Evolutionary conservation across 2,888 invertebrate genomes (phyloP), one percentile per base, ranked within the genome.

Genomic region (Exocentrus adspersus): DNA sequence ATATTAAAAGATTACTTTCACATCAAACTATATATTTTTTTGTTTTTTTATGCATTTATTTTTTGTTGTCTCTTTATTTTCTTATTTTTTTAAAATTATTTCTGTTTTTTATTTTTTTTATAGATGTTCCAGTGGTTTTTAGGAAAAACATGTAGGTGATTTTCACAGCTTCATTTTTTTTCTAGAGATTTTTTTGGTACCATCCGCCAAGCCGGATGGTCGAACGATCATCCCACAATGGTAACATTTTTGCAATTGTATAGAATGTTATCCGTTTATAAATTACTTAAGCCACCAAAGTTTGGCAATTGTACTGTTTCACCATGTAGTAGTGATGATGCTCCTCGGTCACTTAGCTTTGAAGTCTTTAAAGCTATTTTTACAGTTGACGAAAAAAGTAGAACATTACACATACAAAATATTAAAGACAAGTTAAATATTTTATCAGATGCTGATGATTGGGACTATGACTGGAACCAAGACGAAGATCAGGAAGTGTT

Each of bases 291-390:
- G n/a, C 41, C 41, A n/a, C 41, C 41, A n/a, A 41, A 41, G n/a
- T 41, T n/a, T 41, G 41, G 41, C 3, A 41, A 41, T n/a, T 41
- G 41, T 41, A 41, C 41, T 41, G 41, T 41, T 41, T 41, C n/a
- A n/a, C 10, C 10, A 9, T 6, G n/a, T 10, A 41, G 3, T 4
- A 3, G 3, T 12, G 41, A 41, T 2, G 14, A 10, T n/a, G n/a
- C n/a, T 10, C 41, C 10, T 3, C 14, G n/a, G 3, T 41, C 41
- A 41, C 14, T 41, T n/a, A 41, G n/a, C 10, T 41, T 41, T n/a
- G 41, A 41, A 3, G 41, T 9, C n/a, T 41, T 41, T 12, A 41
- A 41, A 10, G n/a, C 10, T 41, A 10, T 12, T 6, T 41, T 41
- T 12, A 6, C 41, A n/a, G 3, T 6, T n/a, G 41, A 41, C 3